phyloP scores from a whole-genome alignment of 2,113 vertebrate genomes.

The Anser cygnoides region DNA sequence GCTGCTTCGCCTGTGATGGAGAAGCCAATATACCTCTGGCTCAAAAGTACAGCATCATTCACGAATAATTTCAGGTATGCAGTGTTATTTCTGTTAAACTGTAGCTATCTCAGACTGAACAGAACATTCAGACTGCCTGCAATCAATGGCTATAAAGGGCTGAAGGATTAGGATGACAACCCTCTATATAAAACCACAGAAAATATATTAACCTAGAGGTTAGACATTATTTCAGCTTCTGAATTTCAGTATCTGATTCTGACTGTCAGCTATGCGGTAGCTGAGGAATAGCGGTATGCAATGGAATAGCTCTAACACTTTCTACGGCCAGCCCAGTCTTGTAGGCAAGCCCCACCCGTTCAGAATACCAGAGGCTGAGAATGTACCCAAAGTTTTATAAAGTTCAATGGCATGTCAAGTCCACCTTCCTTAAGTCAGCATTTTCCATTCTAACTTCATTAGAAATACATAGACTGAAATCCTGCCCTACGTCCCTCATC shows the following conservation, averaged over 20 bases:
- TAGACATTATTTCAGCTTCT: not conserved
- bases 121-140: not conserved
- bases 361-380: not conserved
- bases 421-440: not conserved
- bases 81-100: not conserved
- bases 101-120: not conserved
- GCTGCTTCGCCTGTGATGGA: not conserved
- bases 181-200: not conserved
- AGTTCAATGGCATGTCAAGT: not conserved
- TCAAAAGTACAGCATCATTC: not conserved
- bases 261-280: not conserved
- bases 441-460: not conserved
- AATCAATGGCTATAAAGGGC: not conserved
- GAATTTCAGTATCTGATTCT: not conserved
- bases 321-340: not conserved
- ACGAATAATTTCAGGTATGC: not conserved
- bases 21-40: not conserved
- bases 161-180: not conserved
- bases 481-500: not conserved
- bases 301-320: not conserved
- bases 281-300: not conserved
- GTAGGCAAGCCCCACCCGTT: not conserved
- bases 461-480: not conserved
- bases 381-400: not conserved
- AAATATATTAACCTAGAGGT: not conserved